These are phyloP conservation scores for Arvicanthis niloticus DNA, from an alignment of 2,113 vertebrate species.

Conservation along the genomic window DNA sequence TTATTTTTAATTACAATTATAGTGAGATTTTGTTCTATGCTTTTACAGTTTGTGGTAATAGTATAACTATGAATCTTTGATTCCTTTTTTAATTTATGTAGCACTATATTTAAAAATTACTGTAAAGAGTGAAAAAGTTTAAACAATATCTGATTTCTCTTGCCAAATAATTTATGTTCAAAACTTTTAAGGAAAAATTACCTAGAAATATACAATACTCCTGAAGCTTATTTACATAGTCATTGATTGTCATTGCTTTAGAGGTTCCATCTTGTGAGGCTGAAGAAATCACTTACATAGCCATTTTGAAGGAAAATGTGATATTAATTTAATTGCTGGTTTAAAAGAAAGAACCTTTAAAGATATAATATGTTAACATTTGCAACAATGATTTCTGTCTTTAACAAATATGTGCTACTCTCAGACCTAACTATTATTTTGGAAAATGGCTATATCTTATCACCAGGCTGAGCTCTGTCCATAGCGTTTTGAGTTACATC, in stretches of 20 bases:
- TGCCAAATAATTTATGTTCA: neutral
- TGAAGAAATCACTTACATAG: neutral
- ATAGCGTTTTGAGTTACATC: neutral
- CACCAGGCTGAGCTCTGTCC: neutral
- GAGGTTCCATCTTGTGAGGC: neutral
- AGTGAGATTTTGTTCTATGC: neutral
- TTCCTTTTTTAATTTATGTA: neutral
- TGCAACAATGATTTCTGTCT: neutral
- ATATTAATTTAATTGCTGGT: neutral
- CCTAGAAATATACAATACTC: neutral
- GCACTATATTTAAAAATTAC: slow-evolving; percentile 5
- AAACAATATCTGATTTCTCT: neutral
- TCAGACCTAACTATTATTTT: neutral
- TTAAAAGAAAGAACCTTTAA: slow-evolving; percentile 35
- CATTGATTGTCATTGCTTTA: neutral
- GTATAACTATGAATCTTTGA: neutral
- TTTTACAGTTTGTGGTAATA: neutral
- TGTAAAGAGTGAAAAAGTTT: neutral
- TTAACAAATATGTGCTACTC: neutral
- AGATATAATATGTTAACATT: neutral
- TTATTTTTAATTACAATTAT: neutral
- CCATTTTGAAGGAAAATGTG: neutral
- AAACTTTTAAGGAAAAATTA: neutral
- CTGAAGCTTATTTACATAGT: neutral
- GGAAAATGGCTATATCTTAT: neutral